phyloP scores from a whole-genome alignment of 2,797 vertebrate species.

The Cuniculus paca region DNA sequence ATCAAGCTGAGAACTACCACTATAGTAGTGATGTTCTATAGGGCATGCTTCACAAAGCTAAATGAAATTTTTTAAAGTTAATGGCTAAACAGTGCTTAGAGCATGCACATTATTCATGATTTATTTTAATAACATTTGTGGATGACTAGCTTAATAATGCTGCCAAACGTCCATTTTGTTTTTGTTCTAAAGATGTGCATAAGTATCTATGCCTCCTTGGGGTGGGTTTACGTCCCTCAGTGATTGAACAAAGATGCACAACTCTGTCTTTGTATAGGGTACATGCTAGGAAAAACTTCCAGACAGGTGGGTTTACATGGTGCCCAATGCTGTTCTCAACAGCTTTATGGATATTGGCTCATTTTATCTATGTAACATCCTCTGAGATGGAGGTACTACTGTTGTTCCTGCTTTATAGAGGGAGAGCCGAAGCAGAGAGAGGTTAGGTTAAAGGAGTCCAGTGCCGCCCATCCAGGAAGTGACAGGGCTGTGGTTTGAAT shows the following conservation, averaged over 20 bases:
- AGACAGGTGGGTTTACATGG: not conserved
- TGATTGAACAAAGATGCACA: not conserved
- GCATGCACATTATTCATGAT: slow-evolving; percentile 72
- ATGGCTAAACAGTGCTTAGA: slow-evolving; percentile 76
- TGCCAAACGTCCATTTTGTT: slow-evolving; percentile 5
- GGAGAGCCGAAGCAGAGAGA: not conserved
- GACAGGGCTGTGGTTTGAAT: not conserved
- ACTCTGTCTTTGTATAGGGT: not conserved
- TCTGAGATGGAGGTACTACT: not conserved
- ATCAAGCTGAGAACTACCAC: slow-evolving; percentile 32
- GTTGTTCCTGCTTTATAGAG: not conserved
- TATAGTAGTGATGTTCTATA: slow-evolving; percentile 55
- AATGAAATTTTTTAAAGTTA: slow-evolving; percentile 78
- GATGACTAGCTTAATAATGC: slow-evolving; percentile 70
- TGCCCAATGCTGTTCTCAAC: not conserved
- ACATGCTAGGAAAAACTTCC: not conserved
- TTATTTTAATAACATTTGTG: slow-evolving; percentile 81
- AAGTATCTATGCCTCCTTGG: slow-evolving; percentile 41
- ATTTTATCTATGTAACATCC: not conserved
- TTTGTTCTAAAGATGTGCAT: slow-evolving; percentile 51
- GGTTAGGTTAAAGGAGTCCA: not conserved
- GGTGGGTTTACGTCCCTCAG: slow-evolving; percentile 1
- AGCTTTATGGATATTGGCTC: not conserved
- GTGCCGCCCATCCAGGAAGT: not conserved
- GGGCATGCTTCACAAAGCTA: slow-evolving; percentile 73